A percentile compares a stretch with the other conserved stretches of the same genome.
phyloP scores from a whole-genome alignment of 2,797 vertebrate species.

The Acestrorhynchus altus region DNA sequence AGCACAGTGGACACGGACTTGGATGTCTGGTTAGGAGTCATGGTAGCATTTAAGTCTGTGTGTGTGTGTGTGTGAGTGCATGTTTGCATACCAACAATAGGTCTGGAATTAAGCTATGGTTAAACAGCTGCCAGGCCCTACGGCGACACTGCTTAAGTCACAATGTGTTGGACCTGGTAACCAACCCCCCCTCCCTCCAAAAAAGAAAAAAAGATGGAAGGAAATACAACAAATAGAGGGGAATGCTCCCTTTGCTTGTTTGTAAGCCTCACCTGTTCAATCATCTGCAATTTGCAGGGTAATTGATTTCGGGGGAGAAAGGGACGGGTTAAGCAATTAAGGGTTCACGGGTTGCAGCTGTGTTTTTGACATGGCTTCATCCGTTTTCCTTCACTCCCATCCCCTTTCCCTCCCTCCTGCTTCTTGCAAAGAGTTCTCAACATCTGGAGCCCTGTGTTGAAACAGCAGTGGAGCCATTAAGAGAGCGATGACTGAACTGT shows the following conservation, averaged over 20 bases:
- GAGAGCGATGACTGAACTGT: constrained; percentile 83
- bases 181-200: background rate
- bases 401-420: constrained; percentile 39
- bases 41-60: background rate
- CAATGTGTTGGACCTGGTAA: constrained; percentile 24
- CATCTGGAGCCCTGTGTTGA: constrained; percentile 85
- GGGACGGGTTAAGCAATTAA: constrained; percentile 67
- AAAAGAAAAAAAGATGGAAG: constrained; percentile 45
- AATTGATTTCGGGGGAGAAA: constrained; percentile 60
- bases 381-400: constrained; percentile 51
- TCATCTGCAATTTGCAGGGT: constrained; percentile 64
- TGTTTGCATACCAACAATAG: background rate
- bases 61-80: background rate
- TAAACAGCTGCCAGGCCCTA: constrained; percentile 47
- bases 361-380: constrained; percentile 58
- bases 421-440: constrained; percentile 65
- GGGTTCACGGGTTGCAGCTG: constrained; percentile 70
- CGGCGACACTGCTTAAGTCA: constrained; percentile 20
- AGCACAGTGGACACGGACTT: no score
- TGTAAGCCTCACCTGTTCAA: constrained; percentile 61
- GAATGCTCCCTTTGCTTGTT: constrained; percentile 48
- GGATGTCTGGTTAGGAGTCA: background rate
- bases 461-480: constrained; percentile 82
- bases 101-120: constrained; percentile 29
- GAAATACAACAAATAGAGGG: constrained; percentile 29